phyloP scores from a whole-genome alignment of 2,113 vertebrate genomes.

The Rhea americana region DNA sequence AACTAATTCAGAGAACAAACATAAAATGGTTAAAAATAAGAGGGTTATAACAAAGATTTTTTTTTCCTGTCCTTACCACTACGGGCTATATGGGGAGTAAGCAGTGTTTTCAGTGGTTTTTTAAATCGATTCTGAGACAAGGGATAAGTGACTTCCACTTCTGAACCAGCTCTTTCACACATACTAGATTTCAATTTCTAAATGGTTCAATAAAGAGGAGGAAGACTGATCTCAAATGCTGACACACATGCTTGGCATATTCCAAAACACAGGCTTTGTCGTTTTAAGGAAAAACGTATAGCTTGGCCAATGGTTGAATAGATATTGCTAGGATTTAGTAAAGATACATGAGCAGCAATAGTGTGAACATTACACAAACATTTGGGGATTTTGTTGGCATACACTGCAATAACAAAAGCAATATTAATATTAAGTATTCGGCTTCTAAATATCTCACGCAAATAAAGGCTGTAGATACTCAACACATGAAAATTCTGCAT shows the following conservation, averaged over 20 bases:
- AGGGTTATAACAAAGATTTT: not conserved
- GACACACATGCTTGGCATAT: not conserved
- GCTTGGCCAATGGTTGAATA: not conserved
- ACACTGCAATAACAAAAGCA: not conserved
- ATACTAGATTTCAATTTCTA: not conserved
- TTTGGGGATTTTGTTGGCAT: not conserved
- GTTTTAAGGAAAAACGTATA: not conserved
- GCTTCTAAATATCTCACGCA: not conserved
- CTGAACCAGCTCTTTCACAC: not conserved
- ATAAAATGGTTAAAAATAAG: not conserved
- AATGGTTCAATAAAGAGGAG: not conserved
- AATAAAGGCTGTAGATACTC: not conserved
- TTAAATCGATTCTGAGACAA: not conserved
- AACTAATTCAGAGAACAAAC: too few species aligned
- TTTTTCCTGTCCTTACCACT: not conserved
- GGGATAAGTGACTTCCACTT: not conserved
- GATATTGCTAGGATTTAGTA: not conserved
- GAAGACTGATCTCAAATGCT: not conserved
- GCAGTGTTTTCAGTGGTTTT: not conserved
- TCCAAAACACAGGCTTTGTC: not conserved
- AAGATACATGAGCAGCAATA: not conserved
- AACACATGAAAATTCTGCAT: not conserved
- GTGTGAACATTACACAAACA: not conserved
- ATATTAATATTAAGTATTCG: not conserved
- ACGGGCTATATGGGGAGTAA: not conserved